Percentiles rank a stretch among this genome's conserved stretches.
phyloP scores from a whole-genome alignment of 1,140 invertebrate species.

The Bombus terrestris region DNA sequence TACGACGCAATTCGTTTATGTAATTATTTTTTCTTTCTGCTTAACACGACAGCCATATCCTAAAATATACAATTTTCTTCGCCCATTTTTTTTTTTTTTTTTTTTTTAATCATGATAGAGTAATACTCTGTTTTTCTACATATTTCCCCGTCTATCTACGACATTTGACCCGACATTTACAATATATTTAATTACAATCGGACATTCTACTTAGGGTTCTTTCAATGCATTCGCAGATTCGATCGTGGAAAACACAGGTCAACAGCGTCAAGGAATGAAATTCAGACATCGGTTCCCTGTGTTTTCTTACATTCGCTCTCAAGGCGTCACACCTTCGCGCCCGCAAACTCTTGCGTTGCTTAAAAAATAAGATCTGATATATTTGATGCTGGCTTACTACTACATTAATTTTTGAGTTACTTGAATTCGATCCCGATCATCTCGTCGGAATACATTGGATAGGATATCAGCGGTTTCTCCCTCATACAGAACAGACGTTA shows the following conservation, averaged over 20 bases:
- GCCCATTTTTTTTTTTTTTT: neutral
- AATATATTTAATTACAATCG: conserved; percentile 50
- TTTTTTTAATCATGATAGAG: conserved; percentile 7
- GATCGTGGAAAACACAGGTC: neutral
- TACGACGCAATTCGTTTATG: conserved; percentile 42
- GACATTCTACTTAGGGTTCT: conserved; percentile 22
- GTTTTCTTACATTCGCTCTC: neutral
- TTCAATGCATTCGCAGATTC: conserved; percentile 12
- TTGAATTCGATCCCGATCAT: neutral
- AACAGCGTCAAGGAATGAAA: neutral
- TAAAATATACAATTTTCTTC: conserved; percentile 68
- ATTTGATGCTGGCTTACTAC: conserved; percentile 30
- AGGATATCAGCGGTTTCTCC: neutral
- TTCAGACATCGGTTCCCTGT: neutral
- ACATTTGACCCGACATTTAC: conserved; percentile 54
- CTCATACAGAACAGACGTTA: neutral
- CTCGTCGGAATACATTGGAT: neutral
- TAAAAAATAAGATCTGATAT: conserved; percentile 57
- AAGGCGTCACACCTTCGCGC: neutral
- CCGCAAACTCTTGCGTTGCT: conserved; percentile 31
- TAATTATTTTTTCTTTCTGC: conserved; percentile 11
- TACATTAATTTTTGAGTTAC: conserved; percentile 7
- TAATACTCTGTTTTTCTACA: neutral
- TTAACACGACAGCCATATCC: conserved; percentile 57
- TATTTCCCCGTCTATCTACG: conserved; percentile 31